Percentiles rank a stretch among this genome's conserved stretches.
phyloP scores from a whole-genome alignment of 2,888 invertebrate species.

The Biston stratarius region DNA sequence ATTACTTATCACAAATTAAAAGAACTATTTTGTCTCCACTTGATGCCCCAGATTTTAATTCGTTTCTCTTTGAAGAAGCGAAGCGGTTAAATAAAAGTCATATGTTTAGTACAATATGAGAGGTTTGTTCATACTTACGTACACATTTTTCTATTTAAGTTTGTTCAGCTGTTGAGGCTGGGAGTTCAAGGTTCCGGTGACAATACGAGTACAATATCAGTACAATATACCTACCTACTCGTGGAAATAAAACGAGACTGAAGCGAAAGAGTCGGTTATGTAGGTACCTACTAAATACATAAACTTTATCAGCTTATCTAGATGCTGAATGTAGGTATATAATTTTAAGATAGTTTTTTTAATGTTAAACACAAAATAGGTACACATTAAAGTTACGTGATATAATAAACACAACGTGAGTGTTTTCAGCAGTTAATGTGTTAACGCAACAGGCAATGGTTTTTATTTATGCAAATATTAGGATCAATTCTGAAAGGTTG shows the following conservation, averaged over 20 bases:
- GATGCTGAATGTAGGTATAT: neutral
- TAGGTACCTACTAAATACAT: no score
- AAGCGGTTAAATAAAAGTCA: conserved; percentile 34
- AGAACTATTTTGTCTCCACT: neutral
- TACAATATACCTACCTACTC: conserved; percentile 41
- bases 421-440: no score
- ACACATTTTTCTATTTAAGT: conserved; percentile 55
- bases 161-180: conserved; percentile 67
- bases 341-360: no score
- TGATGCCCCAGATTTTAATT: conserved; percentile 6
- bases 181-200: conserved; percentile 78
- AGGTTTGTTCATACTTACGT: conserved; percentile 52
- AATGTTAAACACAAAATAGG: no score
- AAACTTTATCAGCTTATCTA: neutral
- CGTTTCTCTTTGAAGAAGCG: conserved; percentile 3
- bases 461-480: no score
- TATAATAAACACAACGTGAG: no score
- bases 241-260: conserved; percentile 54
- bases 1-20: conserved; percentile 6
- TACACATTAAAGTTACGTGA: no score
- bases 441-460: no score
- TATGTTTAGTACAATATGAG: conserved; percentile 50
- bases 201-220: conserved; percentile 52
- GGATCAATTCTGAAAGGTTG: no score
- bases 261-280: conserved; percentile 49